Percentiles rank a stretch among this genome's conserved stretches.
phyloP scores from a whole-genome alignment of 2,888 invertebrate species.

The Nomada hirtipes region DNA sequence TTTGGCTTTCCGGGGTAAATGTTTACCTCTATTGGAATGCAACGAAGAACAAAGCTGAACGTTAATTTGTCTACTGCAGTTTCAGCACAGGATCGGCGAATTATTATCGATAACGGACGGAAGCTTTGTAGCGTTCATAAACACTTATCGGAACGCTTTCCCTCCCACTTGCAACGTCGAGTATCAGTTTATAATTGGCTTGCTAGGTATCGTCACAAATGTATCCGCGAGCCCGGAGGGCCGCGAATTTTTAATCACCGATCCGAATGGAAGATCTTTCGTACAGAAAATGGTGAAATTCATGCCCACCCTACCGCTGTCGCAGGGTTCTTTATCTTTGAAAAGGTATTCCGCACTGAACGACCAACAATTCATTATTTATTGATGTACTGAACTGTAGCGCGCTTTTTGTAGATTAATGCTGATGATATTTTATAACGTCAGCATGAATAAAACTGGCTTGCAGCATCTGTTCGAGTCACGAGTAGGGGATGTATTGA shows the following conservation, averaged over 20 bases:
- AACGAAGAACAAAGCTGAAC: background rate
- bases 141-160: conserved; percentile 77
- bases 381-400: background rate
- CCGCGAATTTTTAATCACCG: conserved; percentile 80
- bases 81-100: conserved; percentile 79
- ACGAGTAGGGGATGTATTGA: conserved; percentile 68
- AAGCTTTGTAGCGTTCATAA: conserved; percentile 81
- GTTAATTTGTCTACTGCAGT: conserved; percentile 51
- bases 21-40: background rate
- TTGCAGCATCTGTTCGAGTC: conserved; percentile 74
- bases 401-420: conserved; percentile 74
- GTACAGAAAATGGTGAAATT: conserved; percentile 77
- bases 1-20: conserved; percentile 79
- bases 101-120: conserved; percentile 81
- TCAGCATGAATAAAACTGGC: conserved; percentile 81
- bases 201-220: conserved; percentile 82
- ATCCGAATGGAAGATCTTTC: conserved; percentile 78
- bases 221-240: conserved; percentile 81
- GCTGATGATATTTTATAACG: conserved; percentile 82
- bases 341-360: conserved; percentile 74
- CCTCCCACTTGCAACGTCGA: conserved; percentile 80
- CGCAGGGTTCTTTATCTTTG: conserved; percentile 75
- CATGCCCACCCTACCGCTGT: conserved; percentile 76
- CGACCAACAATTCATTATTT: background rate
- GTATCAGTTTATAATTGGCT: conserved; percentile 81